Base-by-base conservation (phyloP, 2,113 vertebrate species). In the Syngnathus typhle region DNA sequence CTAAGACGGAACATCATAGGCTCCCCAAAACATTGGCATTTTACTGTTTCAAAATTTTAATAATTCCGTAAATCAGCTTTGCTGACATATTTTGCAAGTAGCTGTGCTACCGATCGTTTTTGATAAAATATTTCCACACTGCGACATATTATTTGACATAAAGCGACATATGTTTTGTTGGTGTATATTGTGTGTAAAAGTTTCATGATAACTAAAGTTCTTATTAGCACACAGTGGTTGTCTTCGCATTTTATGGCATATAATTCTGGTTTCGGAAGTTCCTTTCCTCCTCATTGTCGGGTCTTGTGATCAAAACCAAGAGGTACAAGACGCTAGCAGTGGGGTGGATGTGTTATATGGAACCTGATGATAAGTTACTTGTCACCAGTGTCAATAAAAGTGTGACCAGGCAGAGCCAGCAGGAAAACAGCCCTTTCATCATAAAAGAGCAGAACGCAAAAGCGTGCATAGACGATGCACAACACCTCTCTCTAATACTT, bases 361-460 rank as follows among this genome's bases (percentile, higher is more conserved):
- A 36, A 13, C 38, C 27, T 16, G 74, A 77, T 75, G 82, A 84
- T 68, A 69, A 77, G 78, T 89, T 89, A 87, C 89, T 85, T 80
- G 87, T 89, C 90, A 73, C 91, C 88, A 90, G 89, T 89, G 84
- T 89, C 78, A 91, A 91, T 86, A 90, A 93, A 91, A 92, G 84
- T 86, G 83, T 84, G 82, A 85, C 77, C 80, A 77, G 79, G 82
- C 74, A 79, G 79, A 82, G 73, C 81, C 78, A 80, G 81, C 74
- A 84, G 85, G 79, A 74, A 88, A 83, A 91, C 85, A 85, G 87
- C 75, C 71, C 87, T 92, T 92, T 92, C 92, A 89, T 85, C 89
- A 87, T 87, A 85, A 81, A 82, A 80, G 83, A 84, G 74, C 94
- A 94, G 96, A 95, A 79, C 78, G 82, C 91, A 90, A 84, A 92